Percentiles rank a stretch among this genome's conserved stretches.
phyloP scores from a whole-genome alignment of 2,113 vertebrate species.

The Podarcis cretensis region DNA sequence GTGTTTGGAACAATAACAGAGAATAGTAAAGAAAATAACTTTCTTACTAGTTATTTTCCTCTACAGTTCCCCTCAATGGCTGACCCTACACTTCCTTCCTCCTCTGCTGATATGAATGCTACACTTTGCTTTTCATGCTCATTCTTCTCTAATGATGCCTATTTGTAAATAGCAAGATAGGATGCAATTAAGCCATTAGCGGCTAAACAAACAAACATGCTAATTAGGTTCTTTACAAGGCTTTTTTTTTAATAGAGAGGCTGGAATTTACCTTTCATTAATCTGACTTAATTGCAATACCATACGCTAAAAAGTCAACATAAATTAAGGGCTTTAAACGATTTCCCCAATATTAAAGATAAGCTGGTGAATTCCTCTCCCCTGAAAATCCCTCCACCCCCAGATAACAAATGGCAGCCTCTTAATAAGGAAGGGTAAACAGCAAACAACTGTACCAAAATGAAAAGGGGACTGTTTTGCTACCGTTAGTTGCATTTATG shows the following conservation, averaged over 20 bases:
- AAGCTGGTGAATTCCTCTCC: slow-evolving; percentile 32
- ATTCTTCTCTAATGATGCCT: slow-evolving; percentile 79
- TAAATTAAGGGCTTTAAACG: slow-evolving; percentile 69
- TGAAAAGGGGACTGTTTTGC: not conserved
- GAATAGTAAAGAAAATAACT: not conserved
- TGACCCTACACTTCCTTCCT: not conserved
- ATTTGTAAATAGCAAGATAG: slow-evolving; percentile 85
- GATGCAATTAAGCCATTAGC: slow-evolving; percentile 83
- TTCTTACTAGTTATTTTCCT: not conserved
- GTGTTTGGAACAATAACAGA: not conserved
- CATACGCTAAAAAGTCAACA: slow-evolving; percentile 71
- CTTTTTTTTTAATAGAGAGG: slow-evolving; percentile 63
- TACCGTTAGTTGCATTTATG: not conserved
- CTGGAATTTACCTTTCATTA: slow-evolving; percentile 87
- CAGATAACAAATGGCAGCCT: not conserved
- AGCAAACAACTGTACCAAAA: not conserved
- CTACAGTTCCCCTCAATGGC: not conserved
- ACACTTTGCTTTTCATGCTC: slow-evolving; percentile 54
- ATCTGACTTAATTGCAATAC: slow-evolving; percentile 81
- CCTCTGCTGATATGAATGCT: slow-evolving; percentile 43
- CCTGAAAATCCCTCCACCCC: not conserved
- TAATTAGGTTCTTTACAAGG: slow-evolving; percentile 80
- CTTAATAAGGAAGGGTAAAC: not conserved
- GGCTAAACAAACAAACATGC: slow-evolving; percentile 79
- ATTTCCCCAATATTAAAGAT: slow-evolving; percentile 41